These are phyloP conservation scores for Camponotus vicinus DNA, from an alignment of 1,140 invertebrate species.

Conservation along the genomic window DNA sequence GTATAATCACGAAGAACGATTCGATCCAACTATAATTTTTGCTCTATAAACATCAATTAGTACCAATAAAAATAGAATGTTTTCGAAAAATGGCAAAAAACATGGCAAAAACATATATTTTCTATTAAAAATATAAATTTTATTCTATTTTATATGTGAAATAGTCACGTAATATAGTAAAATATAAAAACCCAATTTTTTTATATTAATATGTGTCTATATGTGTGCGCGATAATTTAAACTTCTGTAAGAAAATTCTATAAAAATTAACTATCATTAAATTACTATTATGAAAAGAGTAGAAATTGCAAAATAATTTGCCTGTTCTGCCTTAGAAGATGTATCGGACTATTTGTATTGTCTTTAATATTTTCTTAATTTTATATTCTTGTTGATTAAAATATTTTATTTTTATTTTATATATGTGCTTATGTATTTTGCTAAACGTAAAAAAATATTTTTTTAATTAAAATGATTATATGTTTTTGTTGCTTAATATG, in stretches of 20 bases:
- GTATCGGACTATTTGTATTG: not conserved
- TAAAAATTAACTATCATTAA: not conserved
- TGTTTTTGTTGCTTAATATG: not conserved
- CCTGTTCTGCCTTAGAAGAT: not conserved
- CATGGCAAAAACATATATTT: not conserved
- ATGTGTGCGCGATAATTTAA: too few species aligned
- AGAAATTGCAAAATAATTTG: not conserved
- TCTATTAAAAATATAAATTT: not conserved
- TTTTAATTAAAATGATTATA: not conserved
- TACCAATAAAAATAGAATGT: slow-evolving; percentile 9
- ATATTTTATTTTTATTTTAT: not conserved
- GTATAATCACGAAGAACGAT: not conserved
- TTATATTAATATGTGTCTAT: not conserved
- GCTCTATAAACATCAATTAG: slow-evolving; percentile 5
- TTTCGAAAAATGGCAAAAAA: not conserved
- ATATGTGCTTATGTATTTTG: too few species aligned
- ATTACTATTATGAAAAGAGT: not conserved
- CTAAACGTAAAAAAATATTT: not conserved
- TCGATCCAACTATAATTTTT: slow-evolving; percentile 12
- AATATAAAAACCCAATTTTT: too few species aligned
- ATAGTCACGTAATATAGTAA: not conserved
- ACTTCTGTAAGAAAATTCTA: not conserved
- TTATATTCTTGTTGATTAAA: not conserved
- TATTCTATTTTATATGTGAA: not conserved
- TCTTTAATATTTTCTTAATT: not conserved